Evolutionary conservation across 92 coral and sea anemone species (phyloP).

Genomic region (Parazoanthus atlanticus): DNA sequence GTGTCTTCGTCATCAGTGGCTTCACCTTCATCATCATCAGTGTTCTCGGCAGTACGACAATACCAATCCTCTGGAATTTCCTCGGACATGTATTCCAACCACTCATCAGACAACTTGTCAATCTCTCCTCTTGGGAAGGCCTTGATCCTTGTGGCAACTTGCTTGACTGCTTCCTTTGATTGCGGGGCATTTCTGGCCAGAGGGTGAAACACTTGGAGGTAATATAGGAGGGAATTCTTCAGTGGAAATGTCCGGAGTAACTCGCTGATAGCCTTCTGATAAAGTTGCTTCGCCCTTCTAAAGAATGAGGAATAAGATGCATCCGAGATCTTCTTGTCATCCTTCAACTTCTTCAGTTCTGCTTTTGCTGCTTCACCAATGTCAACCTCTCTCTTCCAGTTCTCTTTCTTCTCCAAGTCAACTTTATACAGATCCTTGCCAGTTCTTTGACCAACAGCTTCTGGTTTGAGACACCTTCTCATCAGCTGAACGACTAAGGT

Average conservation of each 20-base stretch:
- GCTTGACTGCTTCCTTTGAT: constrained; percentile 47
- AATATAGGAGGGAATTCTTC: constrained; percentile 48
- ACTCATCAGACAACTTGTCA: constrained; percentile 44
- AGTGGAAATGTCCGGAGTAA: constrained; percentile 48
- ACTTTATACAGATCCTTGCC: constrained; percentile 49
- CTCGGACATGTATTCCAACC: constrained; percentile 47
- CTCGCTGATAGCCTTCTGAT: constrained; percentile 51
- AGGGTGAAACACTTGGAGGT: constrained; percentile 50
- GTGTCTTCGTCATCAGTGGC: constrained; percentile 47
- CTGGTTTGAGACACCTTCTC: constrained; percentile 47
- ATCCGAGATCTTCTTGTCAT: constrained; percentile 49
- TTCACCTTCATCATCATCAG: constrained; percentile 46
- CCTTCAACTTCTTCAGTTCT: constrained; percentile 50
- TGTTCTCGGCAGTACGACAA: constrained; percentile 51
- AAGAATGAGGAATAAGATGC: constrained; percentile 48
- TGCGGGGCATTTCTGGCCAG: constrained; percentile 48
- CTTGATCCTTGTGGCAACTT: constrained; percentile 45
- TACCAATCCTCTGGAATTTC: constrained; percentile 46
- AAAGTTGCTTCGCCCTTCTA: constrained; percentile 45
- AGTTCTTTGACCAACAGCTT: constrained; percentile 44
- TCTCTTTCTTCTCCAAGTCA: constrained; percentile 46
- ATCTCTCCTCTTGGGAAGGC: constrained; percentile 43
- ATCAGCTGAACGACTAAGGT: constrained; percentile 43
- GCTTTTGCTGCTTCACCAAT: constrained; percentile 47
- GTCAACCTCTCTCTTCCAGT: constrained; percentile 44